Percentiles rank a stretch among this genome's conserved stretches.
These are phyloP conservation scores for Polymixis flavicincta DNA, from an alignment of 2,888 invertebrate genomes.

Conservation along the genomic window DNA sequence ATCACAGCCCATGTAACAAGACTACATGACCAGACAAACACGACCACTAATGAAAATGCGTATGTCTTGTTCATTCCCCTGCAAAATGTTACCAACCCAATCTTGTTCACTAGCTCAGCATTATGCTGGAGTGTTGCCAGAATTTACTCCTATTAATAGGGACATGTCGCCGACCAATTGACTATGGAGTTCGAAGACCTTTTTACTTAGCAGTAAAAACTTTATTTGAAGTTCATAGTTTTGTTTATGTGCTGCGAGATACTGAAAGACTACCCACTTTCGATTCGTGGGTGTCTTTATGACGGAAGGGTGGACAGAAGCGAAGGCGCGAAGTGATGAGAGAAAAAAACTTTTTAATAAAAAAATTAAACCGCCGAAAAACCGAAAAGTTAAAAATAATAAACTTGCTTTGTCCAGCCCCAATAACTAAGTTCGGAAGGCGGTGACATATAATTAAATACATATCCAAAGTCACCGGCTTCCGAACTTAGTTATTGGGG, in stretches of 20 bases:
- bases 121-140: slow-evolving; percentile 40
- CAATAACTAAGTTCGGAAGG: too few relatives aligned
- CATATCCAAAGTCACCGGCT: too few relatives aligned
- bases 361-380: too few relatives aligned
- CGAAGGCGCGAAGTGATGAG: too few relatives aligned
- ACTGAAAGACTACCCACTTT: slow-evolving; percentile 1
- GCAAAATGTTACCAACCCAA: slow-evolving; percentile 36
- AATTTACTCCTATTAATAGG: slow-evolving; percentile 24
- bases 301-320: background rate
- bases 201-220: background rate
- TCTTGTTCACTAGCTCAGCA: slow-evolving; percentile 27
- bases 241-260: background rate
- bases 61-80: slow-evolving; percentile 15
- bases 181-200: slow-evolving; percentile 23
- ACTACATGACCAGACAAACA: slow-evolving; percentile 11
- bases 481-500: too few relatives aligned
- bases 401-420: too few relatives aligned
- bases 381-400: too few relatives aligned
- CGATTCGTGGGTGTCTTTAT: background rate
- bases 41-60: slow-evolving; percentile 38
- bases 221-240: background rate
- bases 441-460: too few relatives aligned
- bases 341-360: too few relatives aligned
- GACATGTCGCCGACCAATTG: slow-evolving; percentile 29
- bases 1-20: background rate